Evolutionary conservation across 1,140 invertebrate species (phyloP).

Genomic region (Hycleus cichorii): DNA sequence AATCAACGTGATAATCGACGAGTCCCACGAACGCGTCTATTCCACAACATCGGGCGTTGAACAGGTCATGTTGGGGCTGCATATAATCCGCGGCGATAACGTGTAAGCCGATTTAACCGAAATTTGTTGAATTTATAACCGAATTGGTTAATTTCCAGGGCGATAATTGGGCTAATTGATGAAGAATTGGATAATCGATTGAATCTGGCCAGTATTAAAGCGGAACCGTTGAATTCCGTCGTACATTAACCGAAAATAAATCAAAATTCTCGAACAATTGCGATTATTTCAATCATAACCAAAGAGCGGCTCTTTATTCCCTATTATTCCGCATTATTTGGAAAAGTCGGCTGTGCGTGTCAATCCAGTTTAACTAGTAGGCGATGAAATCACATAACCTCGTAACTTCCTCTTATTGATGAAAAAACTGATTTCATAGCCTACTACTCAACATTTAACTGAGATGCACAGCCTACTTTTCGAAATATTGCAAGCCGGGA

Average conservation of each 20-base stretch:
- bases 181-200: conserved; percentile 81
- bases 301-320: too few species aligned
- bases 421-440: too few species aligned
- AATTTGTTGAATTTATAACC: background rate
- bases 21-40: conserved; percentile 96
- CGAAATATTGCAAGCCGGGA: too few species aligned
- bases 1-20: conserved; percentile 95
- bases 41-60: conserved; percentile 86
- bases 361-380: too few species aligned
- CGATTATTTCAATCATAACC: background rate
- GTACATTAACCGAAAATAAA: conserved; percentile 53
- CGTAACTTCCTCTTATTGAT: too few species aligned
- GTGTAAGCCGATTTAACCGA: conserved; percentile 56
- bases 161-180: conserved; percentile 86
- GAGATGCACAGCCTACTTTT: too few species aligned
- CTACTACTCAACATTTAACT: too few species aligned
- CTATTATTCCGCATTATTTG: too few species aligned
- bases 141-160: conserved; percentile 48
- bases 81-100: conserved; percentile 97
- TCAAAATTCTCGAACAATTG: background rate
- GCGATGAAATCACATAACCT: too few species aligned
- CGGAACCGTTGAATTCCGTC: conserved; percentile 83
- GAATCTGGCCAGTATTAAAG: conserved; percentile 77
- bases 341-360: too few species aligned
- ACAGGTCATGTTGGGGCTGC: conserved; percentile 91